Percentiles rank a stretch among this genome's conserved stretches.
phyloP scores from a whole-genome alignment of 1,140 invertebrate species.

The Tachypleus tridentatus region DNA sequence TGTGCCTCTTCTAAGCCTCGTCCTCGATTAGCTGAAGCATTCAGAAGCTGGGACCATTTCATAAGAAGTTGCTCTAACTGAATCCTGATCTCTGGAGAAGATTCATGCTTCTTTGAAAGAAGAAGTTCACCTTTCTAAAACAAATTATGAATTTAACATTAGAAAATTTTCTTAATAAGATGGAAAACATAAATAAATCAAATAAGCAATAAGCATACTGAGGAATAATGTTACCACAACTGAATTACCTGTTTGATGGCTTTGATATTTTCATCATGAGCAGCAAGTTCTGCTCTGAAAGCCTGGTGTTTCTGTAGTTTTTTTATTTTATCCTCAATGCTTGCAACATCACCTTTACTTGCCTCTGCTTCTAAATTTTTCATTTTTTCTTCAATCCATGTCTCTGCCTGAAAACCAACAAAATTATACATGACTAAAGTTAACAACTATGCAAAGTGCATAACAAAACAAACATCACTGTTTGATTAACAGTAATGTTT shows the following conservation, averaged over 20 bases:
- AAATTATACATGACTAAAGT: no score
- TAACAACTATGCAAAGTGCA: no score
- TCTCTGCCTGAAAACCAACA: slow-evolving; percentile 44
- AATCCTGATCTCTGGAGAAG: slow-evolving; percentile 57
- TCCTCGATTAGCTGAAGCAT: slow-evolving; percentile 61
- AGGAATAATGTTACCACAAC: slow-evolving; percentile 1
- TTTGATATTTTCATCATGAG: slow-evolving; percentile 73
- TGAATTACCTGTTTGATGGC: slow-evolving; percentile 54
- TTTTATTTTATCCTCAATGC: slow-evolving; percentile 55
- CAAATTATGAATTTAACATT: slow-evolving; percentile 18
- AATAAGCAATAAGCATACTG: slow-evolving; percentile 1
- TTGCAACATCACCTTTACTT: slow-evolving; percentile 45
- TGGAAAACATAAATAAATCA: background rate
- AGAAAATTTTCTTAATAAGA: slow-evolving; percentile 38
- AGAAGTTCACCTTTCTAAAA: slow-evolving; percentile 43
- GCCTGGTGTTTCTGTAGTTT: slow-evolving; percentile 96
- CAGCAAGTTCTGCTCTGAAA: slow-evolving; percentile 85
- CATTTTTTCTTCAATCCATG: slow-evolving; percentile 88
- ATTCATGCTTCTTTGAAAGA: slow-evolving; percentile 39
- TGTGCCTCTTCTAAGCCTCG: slow-evolving; percentile 91
- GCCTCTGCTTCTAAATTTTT: slow-evolving; percentile 69
- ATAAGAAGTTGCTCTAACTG: slow-evolving; percentile 54
- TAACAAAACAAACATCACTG: no score
- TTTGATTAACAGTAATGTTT: no score
- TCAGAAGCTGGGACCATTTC: slow-evolving; percentile 69